These are phyloP conservation scores for Pimephales promelas DNA, from an alignment of 2,113 vertebrate species.

Conservation along the genomic window DNA sequence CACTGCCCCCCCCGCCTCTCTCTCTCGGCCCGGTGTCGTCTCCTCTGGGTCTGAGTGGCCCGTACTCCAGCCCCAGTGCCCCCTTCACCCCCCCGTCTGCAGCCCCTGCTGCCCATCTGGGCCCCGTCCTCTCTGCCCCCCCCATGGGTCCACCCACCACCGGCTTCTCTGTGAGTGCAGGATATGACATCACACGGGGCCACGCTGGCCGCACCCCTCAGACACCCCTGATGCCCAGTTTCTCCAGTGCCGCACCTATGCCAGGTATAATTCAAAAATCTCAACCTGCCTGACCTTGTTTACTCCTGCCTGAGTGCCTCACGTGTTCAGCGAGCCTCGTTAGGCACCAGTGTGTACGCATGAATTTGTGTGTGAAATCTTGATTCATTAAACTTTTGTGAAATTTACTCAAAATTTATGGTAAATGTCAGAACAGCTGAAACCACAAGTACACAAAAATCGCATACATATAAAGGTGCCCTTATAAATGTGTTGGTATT, in stretches of 20 bases:
- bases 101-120: constrained; percentile 57
- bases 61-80: constrained; percentile 60
- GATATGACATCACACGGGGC: constrained; percentile 92
- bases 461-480: no score
- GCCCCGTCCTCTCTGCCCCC: constrained; percentile 68
- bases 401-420: no score
- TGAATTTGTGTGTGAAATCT: no score
- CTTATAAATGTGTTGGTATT: no score
- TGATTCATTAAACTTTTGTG: no score
- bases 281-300: no score
- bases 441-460: no score
- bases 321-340: no score
- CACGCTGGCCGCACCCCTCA: constrained; percentile 93
- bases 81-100: constrained; percentile 52
- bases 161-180: constrained; percentile 79
- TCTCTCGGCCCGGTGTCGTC: constrained; percentile 43
- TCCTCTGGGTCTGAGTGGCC: constrained; percentile 49
- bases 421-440: no score
- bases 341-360: no score
- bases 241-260: constrained; percentile 76
- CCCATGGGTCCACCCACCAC: constrained; percentile 79
- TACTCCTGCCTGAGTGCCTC: no score
- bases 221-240: constrained; percentile 91
- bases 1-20: constrained; percentile 67
- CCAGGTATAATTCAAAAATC: constrained; percentile 72